Conservation (phyloP, 1,140 invertebrate species). For the Meloidogyne floridensis region DNA sequence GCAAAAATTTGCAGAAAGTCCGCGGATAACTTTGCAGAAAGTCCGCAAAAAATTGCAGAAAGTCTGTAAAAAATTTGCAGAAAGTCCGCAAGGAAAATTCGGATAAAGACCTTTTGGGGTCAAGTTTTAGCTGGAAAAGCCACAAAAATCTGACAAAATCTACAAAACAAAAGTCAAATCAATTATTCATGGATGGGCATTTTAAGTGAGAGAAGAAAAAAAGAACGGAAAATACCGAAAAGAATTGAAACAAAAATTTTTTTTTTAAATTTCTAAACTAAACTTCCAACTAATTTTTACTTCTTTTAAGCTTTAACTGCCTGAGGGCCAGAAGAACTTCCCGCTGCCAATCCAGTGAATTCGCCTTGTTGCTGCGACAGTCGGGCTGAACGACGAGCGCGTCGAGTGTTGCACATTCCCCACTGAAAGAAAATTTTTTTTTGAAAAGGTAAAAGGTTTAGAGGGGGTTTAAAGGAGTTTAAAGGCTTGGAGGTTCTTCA, state of each 20-base stretch:
- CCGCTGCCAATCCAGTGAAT: neutral
- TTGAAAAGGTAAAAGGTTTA: too few relatives aligned
- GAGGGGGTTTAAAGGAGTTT: too few relatives aligned
- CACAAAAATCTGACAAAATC: neutral
- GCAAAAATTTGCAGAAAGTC: too few relatives aligned
- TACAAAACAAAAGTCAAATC: neutral
- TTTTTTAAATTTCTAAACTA: neutral
- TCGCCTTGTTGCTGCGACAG: neutral
- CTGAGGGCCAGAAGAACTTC: neutral
- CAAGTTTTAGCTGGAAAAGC: neutral
- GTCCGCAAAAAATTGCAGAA: too few relatives aligned
- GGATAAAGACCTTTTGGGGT: too few relatives aligned
- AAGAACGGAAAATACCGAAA: neutral
- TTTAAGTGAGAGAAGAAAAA: slow-evolving; percentile 2
- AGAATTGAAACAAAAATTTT: neutral
- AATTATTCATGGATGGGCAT: neutral
- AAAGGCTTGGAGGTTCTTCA: too few relatives aligned
- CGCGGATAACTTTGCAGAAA: too few relatives aligned
- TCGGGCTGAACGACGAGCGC: neutral
- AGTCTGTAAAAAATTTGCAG: too few relatives aligned
- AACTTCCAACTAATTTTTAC: neutral
- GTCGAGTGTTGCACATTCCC: slow-evolving; percentile 8
- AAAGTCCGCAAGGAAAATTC: too few relatives aligned
- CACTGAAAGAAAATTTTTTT: neutral
- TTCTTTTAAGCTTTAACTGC: neutral